These are phyloP conservation scores for Tinamus major DNA, from an alignment of 2,797 vertebrate species.

Conservation along the genomic window DNA sequence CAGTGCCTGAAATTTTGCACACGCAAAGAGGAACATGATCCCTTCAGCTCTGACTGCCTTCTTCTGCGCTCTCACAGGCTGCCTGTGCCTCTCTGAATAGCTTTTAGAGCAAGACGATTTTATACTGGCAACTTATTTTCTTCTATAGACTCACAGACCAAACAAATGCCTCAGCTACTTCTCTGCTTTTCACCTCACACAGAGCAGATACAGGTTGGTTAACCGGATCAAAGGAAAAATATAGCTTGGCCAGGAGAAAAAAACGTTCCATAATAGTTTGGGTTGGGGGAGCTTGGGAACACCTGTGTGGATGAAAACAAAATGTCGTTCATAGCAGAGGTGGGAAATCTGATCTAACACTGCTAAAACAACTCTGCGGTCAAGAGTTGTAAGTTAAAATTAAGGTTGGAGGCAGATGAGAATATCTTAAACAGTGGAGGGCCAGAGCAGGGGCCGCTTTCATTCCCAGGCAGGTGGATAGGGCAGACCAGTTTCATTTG, in stretches of 20 bases:
- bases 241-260: background rate
- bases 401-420: background rate
- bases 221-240: constrained; percentile 21
- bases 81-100: background rate
- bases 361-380: background rate
- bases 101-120: background rate
- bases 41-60: background rate
- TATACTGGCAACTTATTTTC: background rate
- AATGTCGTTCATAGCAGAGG: background rate
- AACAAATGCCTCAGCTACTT: background rate
- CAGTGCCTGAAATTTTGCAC: background rate
- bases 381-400: background rate
- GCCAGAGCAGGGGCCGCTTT: background rate
- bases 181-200: background rate
- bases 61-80: background rate
- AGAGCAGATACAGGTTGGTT: background rate
- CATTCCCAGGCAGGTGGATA: background rate
- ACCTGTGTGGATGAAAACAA: background rate
- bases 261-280: background rate
- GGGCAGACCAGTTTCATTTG: background rate
- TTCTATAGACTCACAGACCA: background rate
- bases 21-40: background rate
- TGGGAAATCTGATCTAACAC: background rate
- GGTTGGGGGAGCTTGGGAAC: background rate
- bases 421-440: background rate